Percentiles rank a stretch among this genome's conserved stretches.
Evolutionary conservation across 2,888 invertebrate species (phyloP).

Genomic region (Troides oblongomaculatus): DNA sequence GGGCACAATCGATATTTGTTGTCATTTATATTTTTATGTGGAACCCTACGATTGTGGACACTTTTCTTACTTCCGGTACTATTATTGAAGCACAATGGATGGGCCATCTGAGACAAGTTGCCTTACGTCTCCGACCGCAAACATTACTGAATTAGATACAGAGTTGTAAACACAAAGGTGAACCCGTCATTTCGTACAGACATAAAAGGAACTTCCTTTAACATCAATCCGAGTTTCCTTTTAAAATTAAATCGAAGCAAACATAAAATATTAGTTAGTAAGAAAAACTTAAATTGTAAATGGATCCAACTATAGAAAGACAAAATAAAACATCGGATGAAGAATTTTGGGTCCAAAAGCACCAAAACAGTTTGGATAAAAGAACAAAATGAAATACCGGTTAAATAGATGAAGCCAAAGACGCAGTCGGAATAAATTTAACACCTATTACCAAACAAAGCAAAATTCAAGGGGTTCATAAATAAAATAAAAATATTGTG

Average conservation of each 20-base stretch:
- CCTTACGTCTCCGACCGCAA: slow-evolving; percentile 59
- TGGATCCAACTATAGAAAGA: neutral
- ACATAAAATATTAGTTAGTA: neutral
- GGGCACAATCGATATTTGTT: slow-evolving; percentile 65
- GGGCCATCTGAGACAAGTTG: slow-evolving; percentile 44
- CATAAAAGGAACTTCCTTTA: slow-evolving; percentile 2
- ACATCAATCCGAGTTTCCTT: neutral
- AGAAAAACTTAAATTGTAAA: neutral
- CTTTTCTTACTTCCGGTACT: slow-evolving; percentile 62
- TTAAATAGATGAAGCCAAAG: slow-evolving; percentile 19
- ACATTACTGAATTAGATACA: slow-evolving; percentile 35
- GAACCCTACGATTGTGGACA: slow-evolving; percentile 50
- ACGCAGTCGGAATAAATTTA: slow-evolving; percentile 24
- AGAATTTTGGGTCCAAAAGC: neutral
- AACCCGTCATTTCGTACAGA: neutral
- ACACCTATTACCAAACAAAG: slow-evolving; percentile 27
- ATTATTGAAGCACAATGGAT: slow-evolving; percentile 51
- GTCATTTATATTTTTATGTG: slow-evolving; percentile 64
- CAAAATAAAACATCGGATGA: neutral
- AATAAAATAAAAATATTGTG: slow-evolving; percentile 41
- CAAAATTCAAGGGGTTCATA: slow-evolving; percentile 29
- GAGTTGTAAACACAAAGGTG: slow-evolving; percentile 29
- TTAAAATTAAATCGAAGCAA: neutral
- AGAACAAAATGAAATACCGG: slow-evolving; percentile 12
- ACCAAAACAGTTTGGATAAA: slow-evolving; percentile 6